A percentile compares a stretch with the other conserved stretches of the same genome.
phyloP scores from a whole-genome alignment of 2,113 vertebrate species.

The Campylomormyrus numenius region DNA sequence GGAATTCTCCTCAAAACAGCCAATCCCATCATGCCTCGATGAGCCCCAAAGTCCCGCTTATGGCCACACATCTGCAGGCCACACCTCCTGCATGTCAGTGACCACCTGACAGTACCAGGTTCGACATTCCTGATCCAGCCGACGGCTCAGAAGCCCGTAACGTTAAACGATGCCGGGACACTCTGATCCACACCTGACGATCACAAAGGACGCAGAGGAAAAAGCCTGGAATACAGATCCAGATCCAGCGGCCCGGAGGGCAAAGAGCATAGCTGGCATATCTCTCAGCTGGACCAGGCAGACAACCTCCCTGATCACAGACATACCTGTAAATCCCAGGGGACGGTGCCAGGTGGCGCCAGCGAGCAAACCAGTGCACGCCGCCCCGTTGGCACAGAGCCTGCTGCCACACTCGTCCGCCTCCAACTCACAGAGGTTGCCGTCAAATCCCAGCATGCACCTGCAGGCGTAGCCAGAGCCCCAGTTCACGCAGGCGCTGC shows the following conservation, averaged over 20 bases:
- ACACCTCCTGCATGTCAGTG: conserved; percentile 5
- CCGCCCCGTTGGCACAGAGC: conserved; percentile 61
- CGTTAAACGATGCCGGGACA: conserved; percentile 3
- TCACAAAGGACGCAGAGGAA: neutral
- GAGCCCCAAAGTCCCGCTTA: neutral
- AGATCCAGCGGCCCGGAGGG: neutral
- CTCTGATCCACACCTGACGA: neutral
- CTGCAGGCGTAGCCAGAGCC: conserved; percentile 62
- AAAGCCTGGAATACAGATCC: neutral
- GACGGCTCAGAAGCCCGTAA: neutral
- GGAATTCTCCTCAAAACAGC: neutral
- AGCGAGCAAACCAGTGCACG: conserved; percentile 56
- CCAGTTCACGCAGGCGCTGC: conserved; percentile 54
- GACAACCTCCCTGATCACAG: neutral
- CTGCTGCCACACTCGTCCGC: conserved; percentile 62
- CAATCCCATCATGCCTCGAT: neutral
- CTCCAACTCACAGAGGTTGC: conserved; percentile 61
- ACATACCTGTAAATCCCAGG: conserved; percentile 61
- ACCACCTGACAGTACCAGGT: neutral
- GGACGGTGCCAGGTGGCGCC: conserved; percentile 60
- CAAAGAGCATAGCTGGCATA: neutral
- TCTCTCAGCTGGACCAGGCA: neutral
- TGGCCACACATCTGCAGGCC: neutral
- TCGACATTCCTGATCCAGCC: neutral
- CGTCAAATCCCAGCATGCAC: conserved; percentile 61